Evolutionary conservation across 2,888 invertebrate species (phyloP).

Genomic region (Pheosia gnoma): DNA sequence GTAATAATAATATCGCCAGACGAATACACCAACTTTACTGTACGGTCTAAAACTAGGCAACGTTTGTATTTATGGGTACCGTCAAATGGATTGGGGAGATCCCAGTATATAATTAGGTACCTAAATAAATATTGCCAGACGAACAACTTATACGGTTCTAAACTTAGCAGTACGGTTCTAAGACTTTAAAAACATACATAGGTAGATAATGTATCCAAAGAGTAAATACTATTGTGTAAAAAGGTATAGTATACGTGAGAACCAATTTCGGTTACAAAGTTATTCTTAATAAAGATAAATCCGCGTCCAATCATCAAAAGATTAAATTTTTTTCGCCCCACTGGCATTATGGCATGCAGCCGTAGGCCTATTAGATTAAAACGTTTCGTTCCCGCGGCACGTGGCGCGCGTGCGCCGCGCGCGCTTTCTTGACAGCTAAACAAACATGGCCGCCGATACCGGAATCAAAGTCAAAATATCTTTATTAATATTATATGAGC

Average conservation of each 20-base stretch:
- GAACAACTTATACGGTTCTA: too few species aligned
- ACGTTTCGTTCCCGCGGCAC: slow-evolving; percentile 60
- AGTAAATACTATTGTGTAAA: too few species aligned
- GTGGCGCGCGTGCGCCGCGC: slow-evolving; percentile 64
- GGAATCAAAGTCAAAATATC: slow-evolving; percentile 64
- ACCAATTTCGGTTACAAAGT: slow-evolving; percentile 39
- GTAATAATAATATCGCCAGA: too few species aligned
- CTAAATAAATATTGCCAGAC: too few species aligned
- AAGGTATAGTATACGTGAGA: slow-evolving; percentile 36
- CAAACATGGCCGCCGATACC: slow-evolving; percentile 76
- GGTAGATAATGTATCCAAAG: too few species aligned
- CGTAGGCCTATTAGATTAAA: slow-evolving; percentile 69
- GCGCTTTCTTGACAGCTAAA: slow-evolving; percentile 73
- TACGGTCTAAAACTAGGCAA: too few species aligned
- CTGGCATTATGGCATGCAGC: slow-evolving; percentile 43
- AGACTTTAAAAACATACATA: too few species aligned
- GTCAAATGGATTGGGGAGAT: too few species aligned
- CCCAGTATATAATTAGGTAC: too few species aligned
- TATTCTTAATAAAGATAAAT: slow-evolving; percentile 58
- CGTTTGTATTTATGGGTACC: too few species aligned
- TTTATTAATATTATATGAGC: slow-evolving; percentile 76
- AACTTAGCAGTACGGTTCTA: too few species aligned
- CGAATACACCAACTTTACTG: too few species aligned
- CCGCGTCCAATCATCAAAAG: slow-evolving; percentile 41
- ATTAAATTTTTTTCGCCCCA: slow-evolving; percentile 45